A percentile compares a stretch with the other conserved stretches of the same genome.
These are phyloP conservation scores for Notothenia coriiceps DNA, from an alignment of 2,113 vertebrate species.

Conservation along the genomic window DNA sequence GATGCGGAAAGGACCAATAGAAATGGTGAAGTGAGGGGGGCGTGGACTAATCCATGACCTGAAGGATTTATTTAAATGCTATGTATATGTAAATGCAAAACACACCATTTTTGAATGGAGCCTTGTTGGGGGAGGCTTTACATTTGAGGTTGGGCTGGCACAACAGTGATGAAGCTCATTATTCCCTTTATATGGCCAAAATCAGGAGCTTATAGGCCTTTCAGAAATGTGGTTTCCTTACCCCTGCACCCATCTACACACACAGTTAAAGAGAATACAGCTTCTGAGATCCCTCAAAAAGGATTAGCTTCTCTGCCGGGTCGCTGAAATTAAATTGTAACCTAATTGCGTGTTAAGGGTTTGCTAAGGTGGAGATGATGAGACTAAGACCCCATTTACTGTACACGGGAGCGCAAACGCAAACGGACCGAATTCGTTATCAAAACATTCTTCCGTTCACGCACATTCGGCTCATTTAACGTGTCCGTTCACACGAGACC, in stretches of 20 bases:
- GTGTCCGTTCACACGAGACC: too few species aligned
- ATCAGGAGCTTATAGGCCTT: constrained; percentile 68
- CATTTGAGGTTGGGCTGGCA: constrained; percentile 62
- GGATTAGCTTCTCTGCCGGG: constrained; percentile 70
- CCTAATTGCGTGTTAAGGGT: constrained; percentile 52
- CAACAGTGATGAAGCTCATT: constrained; percentile 79
- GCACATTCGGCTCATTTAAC: too few species aligned
- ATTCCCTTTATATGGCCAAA: constrained; percentile 74
- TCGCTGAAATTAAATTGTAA: constrained; percentile 70
- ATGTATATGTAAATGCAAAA: constrained; percentile 84
- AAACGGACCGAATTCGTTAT: too few species aligned
- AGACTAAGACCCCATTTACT: constrained; percentile 30
- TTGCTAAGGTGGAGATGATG: constrained; percentile 46
- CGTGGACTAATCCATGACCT: constrained; percentile 77
- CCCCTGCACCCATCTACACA: constrained; percentile 43
- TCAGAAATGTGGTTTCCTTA: constrained; percentile 49
- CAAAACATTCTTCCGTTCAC: too few species aligned
- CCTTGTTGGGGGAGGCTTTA: constrained; percentile 65
- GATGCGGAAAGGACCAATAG: constrained; percentile 71
- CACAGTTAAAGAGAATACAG: constrained; percentile 60
- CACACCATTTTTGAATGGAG: constrained; percentile 62
- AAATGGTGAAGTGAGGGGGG: constrained; percentile 51
- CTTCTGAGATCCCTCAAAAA: constrained; percentile 68
- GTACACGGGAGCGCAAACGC: too few species aligned
- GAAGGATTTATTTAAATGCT: constrained; percentile 71